phyloP scores from a whole-genome alignment of 2,113 vertebrate genomes.

The Canis aureus region DNA sequence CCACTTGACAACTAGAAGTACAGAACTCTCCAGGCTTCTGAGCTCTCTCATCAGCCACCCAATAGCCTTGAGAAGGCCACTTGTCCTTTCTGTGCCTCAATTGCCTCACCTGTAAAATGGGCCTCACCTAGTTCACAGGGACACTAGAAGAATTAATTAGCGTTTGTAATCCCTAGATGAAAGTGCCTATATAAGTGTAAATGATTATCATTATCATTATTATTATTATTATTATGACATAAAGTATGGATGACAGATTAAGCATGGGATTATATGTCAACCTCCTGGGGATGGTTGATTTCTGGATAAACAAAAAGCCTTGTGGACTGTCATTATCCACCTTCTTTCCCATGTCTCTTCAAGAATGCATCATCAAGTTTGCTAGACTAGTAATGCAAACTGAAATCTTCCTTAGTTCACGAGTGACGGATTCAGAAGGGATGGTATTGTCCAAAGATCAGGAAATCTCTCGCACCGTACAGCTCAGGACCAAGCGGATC shows the following conservation, averaged over 20 bases:
- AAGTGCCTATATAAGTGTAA: slow-evolving; percentile 76
- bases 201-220: slow-evolving; percentile 79
- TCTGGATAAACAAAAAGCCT: slow-evolving; percentile 78
- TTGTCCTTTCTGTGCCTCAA: slow-evolving; percentile 51
- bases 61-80: slow-evolving; percentile 68
- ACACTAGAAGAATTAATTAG: slow-evolving; percentile 77
- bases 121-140: slow-evolving; percentile 79
- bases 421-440: not conserved
- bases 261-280: slow-evolving; percentile 72
- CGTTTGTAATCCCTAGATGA: slow-evolving; percentile 79
- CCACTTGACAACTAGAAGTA: not conserved
- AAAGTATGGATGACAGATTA: slow-evolving; percentile 74
- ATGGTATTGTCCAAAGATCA: not conserved
- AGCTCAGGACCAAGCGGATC: not conserved
- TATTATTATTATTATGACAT: slow-evolving; percentile 72
- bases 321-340: slow-evolving; percentile 74
- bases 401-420: not conserved
- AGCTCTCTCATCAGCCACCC: not conserved
- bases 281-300: slow-evolving; percentile 71
- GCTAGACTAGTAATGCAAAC: not conserved
- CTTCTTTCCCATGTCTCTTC: slow-evolving; percentile 76
- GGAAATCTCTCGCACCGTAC: not conserved
- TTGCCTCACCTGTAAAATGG: slow-evolving; percentile 73
- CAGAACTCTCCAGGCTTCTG: not conserved
- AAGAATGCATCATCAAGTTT: slow-evolving; percentile 32